Percentiles rank a stretch among this genome's conserved stretches.
Conservation (phyloP, 2,797 vertebrate genomes). For the Aplochiton taeniatus region DNA sequence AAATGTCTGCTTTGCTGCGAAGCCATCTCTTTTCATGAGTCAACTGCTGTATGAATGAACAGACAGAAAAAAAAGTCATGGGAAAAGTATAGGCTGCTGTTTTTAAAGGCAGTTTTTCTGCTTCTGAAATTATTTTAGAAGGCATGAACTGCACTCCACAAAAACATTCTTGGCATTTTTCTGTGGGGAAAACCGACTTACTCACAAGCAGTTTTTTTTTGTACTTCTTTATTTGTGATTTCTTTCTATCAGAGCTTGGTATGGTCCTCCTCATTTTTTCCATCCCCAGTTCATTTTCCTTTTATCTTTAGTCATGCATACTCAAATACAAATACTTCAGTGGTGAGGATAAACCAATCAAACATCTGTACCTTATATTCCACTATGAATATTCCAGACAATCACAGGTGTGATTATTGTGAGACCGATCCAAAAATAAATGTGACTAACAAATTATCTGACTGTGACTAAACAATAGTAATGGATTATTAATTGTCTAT, state of each 20-base stretch:
- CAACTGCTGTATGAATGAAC: constrained; percentile 31
- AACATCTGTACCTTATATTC: too few relatives aligned
- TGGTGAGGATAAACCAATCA: too few relatives aligned
- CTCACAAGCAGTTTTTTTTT: constrained; percentile 5
- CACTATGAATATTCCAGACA: too few relatives aligned
- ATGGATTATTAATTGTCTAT: too few relatives aligned
- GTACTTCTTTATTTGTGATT: neutral
- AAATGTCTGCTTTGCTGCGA: constrained; percentile 42
- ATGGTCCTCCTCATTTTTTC: neutral
- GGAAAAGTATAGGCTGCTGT: constrained; percentile 13
- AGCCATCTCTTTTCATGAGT: constrained; percentile 46
- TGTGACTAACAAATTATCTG: too few relatives aligned
- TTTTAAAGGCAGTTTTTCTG: constrained; percentile 2
- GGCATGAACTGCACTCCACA: constrained; percentile 27
- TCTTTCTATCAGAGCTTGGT: too few relatives aligned
- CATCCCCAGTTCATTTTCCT: neutral
- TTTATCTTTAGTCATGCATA: neutral
- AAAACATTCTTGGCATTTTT: constrained; percentile 41
- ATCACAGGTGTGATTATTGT: too few relatives aligned
- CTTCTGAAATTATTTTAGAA: constrained; percentile 23
- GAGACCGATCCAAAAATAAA: too few relatives aligned
- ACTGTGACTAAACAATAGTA: too few relatives aligned
- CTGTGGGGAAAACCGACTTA: constrained; percentile 25
- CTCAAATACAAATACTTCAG: too few relatives aligned
- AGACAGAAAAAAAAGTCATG: constrained; percentile 54